Percentiles rank a stretch among this genome's conserved stretches.
These are phyloP conservation scores for Urosaurus nigricauda DNA, from an alignment of 2,797 vertebrate genomes.

Conservation along the genomic window DNA sequence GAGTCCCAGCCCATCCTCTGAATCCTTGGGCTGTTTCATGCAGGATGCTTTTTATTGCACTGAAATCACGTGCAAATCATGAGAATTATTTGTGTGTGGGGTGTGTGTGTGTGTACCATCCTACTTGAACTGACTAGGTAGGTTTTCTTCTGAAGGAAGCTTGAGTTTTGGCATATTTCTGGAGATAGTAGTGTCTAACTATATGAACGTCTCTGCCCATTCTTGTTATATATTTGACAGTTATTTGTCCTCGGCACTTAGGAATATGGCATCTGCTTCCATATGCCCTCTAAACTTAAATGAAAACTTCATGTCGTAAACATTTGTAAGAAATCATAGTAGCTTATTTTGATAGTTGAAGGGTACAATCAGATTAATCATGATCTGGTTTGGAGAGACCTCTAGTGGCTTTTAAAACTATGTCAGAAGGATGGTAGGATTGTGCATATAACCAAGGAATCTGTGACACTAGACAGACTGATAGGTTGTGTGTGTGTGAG, in stretches of 20 bases:
- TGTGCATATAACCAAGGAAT: background rate
- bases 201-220: background rate
- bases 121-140: background rate
- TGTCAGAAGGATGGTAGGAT: background rate
- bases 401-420: constrained; percentile 17
- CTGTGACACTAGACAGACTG: background rate
- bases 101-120: background rate
- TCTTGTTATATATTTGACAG: background rate
- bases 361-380: background rate
- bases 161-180: background rate
- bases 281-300: background rate
- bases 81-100: background rate
- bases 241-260: background rate
- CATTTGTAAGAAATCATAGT: background rate
- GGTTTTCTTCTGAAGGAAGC: background rate
- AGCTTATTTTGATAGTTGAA: background rate
- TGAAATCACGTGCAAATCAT: background rate
- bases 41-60: background rate
- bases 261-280: background rate
- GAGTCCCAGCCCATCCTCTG: no score
- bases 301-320: background rate
- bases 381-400: constrained; percentile 6
- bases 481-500: background rate
- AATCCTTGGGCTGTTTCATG: background rate
- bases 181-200: no score